Percentiles rank a stretch among this genome's conserved stretches.
phyloP scores from a whole-genome alignment of 1,140 invertebrate species.

The Aphelinus certus region DNA sequence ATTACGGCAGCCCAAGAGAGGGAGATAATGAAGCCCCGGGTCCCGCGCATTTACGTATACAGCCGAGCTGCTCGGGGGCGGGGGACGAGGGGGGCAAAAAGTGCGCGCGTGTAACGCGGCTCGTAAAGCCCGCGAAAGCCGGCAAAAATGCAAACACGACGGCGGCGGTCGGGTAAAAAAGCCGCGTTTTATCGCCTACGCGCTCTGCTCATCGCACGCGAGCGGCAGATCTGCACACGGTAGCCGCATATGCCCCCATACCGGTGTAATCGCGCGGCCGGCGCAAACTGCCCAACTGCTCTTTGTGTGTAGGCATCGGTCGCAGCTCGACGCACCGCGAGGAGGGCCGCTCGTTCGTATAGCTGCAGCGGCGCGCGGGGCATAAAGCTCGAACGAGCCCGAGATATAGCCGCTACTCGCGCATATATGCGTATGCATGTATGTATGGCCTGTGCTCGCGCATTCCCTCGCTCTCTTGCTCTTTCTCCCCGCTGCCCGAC shows the following conservation, averaged over 20 bases:
- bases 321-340: too few relatives aligned
- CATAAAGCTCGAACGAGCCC: neutral
- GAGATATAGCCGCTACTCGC: neutral
- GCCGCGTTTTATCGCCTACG: neutral
- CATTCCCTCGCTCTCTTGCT: too few relatives aligned
- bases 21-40: constrained; percentile 5
- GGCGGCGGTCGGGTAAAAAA: too few relatives aligned
- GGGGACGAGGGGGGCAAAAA: neutral
- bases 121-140: constrained; percentile 16
- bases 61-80: neutral
- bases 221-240: too few relatives aligned
- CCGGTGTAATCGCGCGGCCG: too few relatives aligned
- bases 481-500: neutral
- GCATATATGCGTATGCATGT: neutral
- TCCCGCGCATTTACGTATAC: neutral
- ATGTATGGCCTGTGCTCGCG: neutral
- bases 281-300: too few relatives aligned
- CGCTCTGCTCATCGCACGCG: constrained; percentile 24
- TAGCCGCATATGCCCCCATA: too few relatives aligned
- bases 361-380: neutral
- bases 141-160: constrained; percentile 27
- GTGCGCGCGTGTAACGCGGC: neutral
- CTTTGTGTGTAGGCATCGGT: too few relatives aligned
- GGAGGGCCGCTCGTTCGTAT: too few relatives aligned
- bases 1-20: neutral